Percentiles rank a stretch among this genome's conserved stretches.
phyloP scores from a whole-genome alignment of 2,888 invertebrate species.

The Ochropleura leucogaster region DNA sequence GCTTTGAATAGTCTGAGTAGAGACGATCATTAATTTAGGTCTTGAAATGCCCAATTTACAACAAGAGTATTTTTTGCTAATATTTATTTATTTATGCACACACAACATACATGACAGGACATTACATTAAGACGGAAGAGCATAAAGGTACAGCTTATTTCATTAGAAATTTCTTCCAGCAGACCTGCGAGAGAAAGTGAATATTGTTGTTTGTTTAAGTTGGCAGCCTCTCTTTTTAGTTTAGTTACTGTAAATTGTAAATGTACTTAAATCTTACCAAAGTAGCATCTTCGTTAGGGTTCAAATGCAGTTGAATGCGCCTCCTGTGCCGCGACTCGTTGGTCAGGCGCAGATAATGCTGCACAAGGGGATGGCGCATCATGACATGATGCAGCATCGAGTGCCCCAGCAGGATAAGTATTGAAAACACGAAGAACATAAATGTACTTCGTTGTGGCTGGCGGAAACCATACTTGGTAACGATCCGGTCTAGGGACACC shows the following conservation, averaged over 20 bases:
- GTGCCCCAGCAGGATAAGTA: slow-evolving; percentile 94
- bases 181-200: too few species aligned
- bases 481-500: slow-evolving; percentile 95
- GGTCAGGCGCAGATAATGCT: slow-evolving; percentile 94
- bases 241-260: background rate
- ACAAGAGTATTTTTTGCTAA: too few species aligned
- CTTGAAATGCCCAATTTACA: background rate
- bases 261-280: slow-evolving; percentile 89
- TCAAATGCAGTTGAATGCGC: slow-evolving; percentile 94
- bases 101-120: too few species aligned
- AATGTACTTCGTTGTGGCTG: slow-evolving; percentile 95
- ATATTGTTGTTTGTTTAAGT: background rate
- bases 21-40: background rate
- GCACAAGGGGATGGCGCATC: slow-evolving; percentile 95
- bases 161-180: too few species aligned
- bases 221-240: background rate
- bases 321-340: slow-evolving; percentile 93
- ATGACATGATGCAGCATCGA: slow-evolving; percentile 94
- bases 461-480: slow-evolving; percentile 94
- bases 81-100: too few species aligned
- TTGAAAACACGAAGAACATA: slow-evolving; percentile 96
- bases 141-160: too few species aligned
- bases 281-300: slow-evolving; percentile 96
- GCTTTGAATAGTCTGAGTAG: background rate
- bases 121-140: too few species aligned